Evolutionary conservation across 2,888 invertebrate genomes (phyloP), one percentile per base, ranked within the genome.

Genomic region (Andrena praecox): DNA sequence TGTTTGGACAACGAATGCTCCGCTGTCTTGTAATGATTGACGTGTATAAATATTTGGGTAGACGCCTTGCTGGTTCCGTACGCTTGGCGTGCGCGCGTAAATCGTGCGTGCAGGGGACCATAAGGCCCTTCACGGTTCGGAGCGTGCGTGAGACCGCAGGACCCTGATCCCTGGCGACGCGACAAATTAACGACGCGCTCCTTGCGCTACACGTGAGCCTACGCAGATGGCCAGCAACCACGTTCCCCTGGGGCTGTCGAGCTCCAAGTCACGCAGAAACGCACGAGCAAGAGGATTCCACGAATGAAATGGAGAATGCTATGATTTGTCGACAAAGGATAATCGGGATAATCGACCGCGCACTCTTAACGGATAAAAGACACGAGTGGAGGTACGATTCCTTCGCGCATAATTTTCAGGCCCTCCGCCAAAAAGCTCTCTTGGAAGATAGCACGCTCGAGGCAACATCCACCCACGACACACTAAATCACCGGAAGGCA

Each of bases 31-130:
- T 89, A 86, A 82, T 90, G 91, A 91, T 90, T 91, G 91, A 91
- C 91, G 85, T 90, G 89, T 90, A 90, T 90, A 91, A 91, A 91
- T 89, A 91, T 91, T 91, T 90, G 84, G 84, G 91, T 89, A 91
- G 90, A 91, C 90, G 89, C 89, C 89, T 91, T 85, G 86, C 84
- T 77, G 85, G 88, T 82, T 84, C 76, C 76, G 80, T 86, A 72
- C 82, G 69, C 69, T 73, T 29, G 67, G 66, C 76, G 74, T 54
- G 68, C 63, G 52, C 64, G 76, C 80, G 82, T 78, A 69, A 69
- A 74, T 82, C 77, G 73, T 77, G 71, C 75, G 68, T 54, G 63
- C 75, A 20, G 73, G 71, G 52, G 33, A 60, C 29, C 10, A 50
- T 42, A 24, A 74, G 24, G 35, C 48, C 50, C 42, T 67, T 66